Percentiles rank a stretch among this genome's conserved stretches.
phyloP scores from a whole-genome alignment of 2,797 vertebrate genomes.

The Hybognathus amarus region DNA sequence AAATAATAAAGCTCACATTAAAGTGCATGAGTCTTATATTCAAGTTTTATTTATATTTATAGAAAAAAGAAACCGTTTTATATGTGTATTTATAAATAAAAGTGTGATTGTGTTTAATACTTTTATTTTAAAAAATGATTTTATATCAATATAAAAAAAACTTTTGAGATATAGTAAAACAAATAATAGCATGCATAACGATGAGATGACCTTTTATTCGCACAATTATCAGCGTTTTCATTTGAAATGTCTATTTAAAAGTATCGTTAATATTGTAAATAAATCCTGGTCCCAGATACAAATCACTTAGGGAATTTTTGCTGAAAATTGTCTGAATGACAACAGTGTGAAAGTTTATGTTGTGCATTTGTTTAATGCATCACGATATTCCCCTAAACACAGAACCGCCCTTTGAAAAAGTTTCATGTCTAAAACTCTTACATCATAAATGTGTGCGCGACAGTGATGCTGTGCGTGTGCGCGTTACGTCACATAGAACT shows the following conservation, averaged over 20 bases:
- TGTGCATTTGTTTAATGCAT: too few species aligned
- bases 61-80: too few species aligned
- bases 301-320: neutral
- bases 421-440: conserved; percentile 1
- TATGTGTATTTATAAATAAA: too few species aligned
- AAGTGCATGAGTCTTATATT: neutral
- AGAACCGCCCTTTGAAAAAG: neutral
- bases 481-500: conserved; percentile 67
- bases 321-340: neutral
- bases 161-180: too few species aligned
- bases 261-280: neutral
- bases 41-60: too few species aligned
- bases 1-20: neutral
- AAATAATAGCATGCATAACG: neutral
- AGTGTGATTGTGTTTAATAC: too few species aligned
- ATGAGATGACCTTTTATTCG: neutral
- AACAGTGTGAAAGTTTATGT: neutral
- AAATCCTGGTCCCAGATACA: neutral
- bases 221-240: neutral
- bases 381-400: neutral
- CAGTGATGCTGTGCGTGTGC: conserved; percentile 49
- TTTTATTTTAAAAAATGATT: too few species aligned
- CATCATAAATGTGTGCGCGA: conserved; percentile 65
- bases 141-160: too few species aligned
- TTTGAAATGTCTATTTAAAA: neutral